A percentile compares a stretch with the other conserved stretches of the same genome.
These are phyloP conservation scores for Galeopsomyia nigrocyanea DNA, from an alignment of 2,888 invertebrate genomes.

Conservation along the genomic window DNA sequence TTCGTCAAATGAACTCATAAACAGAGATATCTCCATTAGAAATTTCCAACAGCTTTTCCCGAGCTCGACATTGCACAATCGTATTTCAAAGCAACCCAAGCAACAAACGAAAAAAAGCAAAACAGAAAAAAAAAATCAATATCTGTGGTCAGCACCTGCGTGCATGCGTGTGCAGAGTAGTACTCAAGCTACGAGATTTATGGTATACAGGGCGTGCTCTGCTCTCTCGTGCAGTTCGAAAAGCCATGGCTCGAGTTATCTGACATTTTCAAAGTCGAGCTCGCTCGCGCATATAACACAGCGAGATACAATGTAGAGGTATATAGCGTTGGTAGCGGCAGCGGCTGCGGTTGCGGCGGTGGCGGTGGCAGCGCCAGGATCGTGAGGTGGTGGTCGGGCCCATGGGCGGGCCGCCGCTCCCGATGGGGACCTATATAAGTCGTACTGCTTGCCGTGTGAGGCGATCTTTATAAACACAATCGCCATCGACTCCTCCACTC, in stretches of 20 bases:
- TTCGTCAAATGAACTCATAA: too few species aligned
- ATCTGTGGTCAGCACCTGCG: too few species aligned
- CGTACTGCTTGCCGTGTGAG: constrained; percentile 53
- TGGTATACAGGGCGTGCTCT: too few species aligned
- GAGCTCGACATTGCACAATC: too few species aligned
- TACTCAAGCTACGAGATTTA: too few species aligned
- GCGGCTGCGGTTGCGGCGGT: constrained; percentile 5
- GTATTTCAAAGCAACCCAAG: too few species aligned
- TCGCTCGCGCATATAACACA: constrained; percentile 48
- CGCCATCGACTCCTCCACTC: constrained; percentile 58
- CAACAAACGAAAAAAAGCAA: too few species aligned
- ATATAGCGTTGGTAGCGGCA: background rate
- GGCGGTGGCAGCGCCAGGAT: constrained; percentile 41
- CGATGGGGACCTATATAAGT: constrained; percentile 63
- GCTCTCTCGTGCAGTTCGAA: background rate
- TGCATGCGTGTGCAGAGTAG: too few species aligned
- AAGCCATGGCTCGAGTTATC: background rate
- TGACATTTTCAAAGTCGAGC: constrained; percentile 54
- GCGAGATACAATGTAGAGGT: background rate
- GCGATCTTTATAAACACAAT: constrained; percentile 64
- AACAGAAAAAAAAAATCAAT: too few species aligned
- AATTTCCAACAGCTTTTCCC: too few species aligned
- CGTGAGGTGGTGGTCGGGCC: constrained; percentile 63
- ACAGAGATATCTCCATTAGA: too few species aligned
- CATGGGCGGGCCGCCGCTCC: constrained; percentile 67